Evolutionary conservation across 2,113 vertebrate species (phyloP).

Genomic region (Ceyx melanurus): DNA sequence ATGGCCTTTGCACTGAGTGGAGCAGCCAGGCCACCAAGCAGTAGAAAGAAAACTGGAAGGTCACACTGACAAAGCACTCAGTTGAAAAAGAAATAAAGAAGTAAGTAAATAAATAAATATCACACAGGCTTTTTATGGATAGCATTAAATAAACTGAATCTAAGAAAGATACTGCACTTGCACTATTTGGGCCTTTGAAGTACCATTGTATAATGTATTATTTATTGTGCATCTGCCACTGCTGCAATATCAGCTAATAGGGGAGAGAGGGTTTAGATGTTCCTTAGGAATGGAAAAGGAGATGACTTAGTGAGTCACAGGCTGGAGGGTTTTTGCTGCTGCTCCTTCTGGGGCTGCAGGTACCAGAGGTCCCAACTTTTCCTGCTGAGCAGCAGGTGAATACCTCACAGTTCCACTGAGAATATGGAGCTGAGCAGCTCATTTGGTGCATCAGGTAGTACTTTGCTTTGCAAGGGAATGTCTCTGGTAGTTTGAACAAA

Average conservation of each 20-base stretch:
- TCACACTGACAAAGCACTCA: background rate
- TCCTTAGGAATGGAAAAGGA: background rate
- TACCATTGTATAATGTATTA: slow-evolving; percentile 52
- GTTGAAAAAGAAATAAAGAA: background rate
- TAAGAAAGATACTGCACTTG: slow-evolving; percentile 12
- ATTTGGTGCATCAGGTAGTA: background rate
- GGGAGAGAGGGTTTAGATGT: slow-evolving; percentile 7
- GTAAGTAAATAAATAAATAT: background rate
- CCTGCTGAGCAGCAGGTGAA: background rate
- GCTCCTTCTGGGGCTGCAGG: background rate
- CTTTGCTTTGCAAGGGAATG: too few species aligned
- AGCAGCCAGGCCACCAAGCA: slow-evolving; percentile 12
- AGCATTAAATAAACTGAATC: slow-evolving; percentile 22
- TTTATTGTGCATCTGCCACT: slow-evolving; percentile 54
- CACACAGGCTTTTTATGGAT: background rate
- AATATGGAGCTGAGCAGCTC: background rate
- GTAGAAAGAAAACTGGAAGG: background rate
- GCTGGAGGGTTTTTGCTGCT: background rate
- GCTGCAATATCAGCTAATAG: slow-evolving; percentile 28
- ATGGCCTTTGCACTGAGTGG: slow-evolving; percentile 12
- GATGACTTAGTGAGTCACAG: background rate
- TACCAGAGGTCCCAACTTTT: background rate
- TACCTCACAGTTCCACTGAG: background rate
- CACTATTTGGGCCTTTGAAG: slow-evolving; percentile 34
- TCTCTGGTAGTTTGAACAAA: too few species aligned